Percentiles rank a stretch among this genome's conserved stretches.
These are phyloP conservation scores for Oryzias dopingdopingensis DNA, from an alignment of 2,797 vertebrate genomes.

Conservation along the genomic window DNA sequence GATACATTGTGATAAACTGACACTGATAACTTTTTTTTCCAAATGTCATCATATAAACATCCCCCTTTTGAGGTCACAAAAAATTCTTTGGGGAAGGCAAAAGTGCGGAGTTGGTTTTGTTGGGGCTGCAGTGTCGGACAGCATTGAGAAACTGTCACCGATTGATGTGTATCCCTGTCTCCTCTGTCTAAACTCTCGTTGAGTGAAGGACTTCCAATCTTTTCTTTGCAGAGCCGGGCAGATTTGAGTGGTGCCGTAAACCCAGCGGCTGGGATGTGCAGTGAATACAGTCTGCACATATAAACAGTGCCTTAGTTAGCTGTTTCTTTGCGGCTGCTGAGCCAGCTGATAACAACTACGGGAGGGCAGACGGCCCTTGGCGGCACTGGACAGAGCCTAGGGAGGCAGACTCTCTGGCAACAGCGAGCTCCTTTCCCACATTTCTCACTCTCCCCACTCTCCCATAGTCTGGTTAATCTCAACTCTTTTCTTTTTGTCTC, in stretches of 20 bases:
- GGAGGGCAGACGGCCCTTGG: slow-evolving; percentile 75
- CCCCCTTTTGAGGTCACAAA: slow-evolving; percentile 30
- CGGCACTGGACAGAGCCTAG: slow-evolving; percentile 81
- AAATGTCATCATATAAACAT: too few species aligned
- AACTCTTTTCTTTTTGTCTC: slow-evolving; percentile 67
- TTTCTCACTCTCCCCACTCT: slow-evolving; percentile 56
- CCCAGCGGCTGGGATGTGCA: slow-evolving; percentile 80
- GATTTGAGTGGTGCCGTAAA: slow-evolving; percentile 85
- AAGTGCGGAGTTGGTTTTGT: slow-evolving; percentile 18
- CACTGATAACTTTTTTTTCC: too few species aligned
- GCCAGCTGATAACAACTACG: slow-evolving; percentile 85
- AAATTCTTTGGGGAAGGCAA: slow-evolving; percentile 14
- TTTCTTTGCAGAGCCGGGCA: slow-evolving; percentile 72
- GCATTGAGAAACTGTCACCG: slow-evolving; percentile 48
- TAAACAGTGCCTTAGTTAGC: slow-evolving; percentile 90
- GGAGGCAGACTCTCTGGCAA: slow-evolving; percentile 91
- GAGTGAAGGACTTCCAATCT: slow-evolving; percentile 64
- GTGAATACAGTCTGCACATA: slow-evolving; percentile 84
- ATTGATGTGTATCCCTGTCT: slow-evolving; percentile 64
- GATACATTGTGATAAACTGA: too few species aligned
- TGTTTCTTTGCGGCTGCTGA: slow-evolving; percentile 82
- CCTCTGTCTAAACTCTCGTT: slow-evolving; percentile 73
- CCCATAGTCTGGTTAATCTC: slow-evolving; percentile 64
- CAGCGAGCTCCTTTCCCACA: slow-evolving; percentile 75
- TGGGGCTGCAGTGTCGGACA: slow-evolving; percentile 39